phyloP scores from a whole-genome alignment of 2,888 invertebrate species.

The Campoplex nolae region DNA sequence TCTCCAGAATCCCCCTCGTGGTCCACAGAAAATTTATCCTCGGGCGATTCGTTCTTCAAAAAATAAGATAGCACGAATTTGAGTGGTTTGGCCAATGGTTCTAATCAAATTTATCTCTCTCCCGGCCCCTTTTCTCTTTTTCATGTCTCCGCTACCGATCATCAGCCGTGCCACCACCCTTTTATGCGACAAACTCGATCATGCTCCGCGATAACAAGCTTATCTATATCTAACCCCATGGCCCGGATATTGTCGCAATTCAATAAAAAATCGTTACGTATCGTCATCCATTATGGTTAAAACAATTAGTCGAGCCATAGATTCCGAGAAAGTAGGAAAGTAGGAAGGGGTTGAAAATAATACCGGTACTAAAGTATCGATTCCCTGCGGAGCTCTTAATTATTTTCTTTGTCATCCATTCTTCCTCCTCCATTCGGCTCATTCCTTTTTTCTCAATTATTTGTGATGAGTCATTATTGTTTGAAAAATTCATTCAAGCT shows the following conservation, averaged over 20 bases:
- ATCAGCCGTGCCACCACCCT: slow-evolving; percentile 43
- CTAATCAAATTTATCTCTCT: slow-evolving; percentile 75
- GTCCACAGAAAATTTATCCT: slow-evolving; percentile 62
- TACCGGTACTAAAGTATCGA: slow-evolving; percentile 36
- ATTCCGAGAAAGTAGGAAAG: neutral
- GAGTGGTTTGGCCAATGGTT: slow-evolving; percentile 76
- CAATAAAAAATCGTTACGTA: slow-evolving; percentile 72
- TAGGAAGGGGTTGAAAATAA: slow-evolving; percentile 52
- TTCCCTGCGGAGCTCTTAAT: slow-evolving; percentile 57
- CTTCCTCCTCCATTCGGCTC: neutral
- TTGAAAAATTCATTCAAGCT: neutral
- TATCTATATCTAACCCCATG: slow-evolving; percentile 72
- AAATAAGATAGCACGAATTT: slow-evolving; percentile 66
- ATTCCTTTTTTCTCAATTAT: neutral
- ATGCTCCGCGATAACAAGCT: slow-evolving; percentile 78
- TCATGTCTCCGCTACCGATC: slow-evolving; percentile 42
- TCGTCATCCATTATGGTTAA: slow-evolving; percentile 73
- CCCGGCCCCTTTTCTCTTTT: slow-evolving; percentile 54
- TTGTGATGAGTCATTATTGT: neutral
- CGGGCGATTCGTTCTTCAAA: slow-evolving; percentile 44
- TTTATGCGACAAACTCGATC: slow-evolving; percentile 74
- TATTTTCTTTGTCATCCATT: slow-evolving; percentile 42
- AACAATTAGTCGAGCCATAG: slow-evolving; percentile 73
- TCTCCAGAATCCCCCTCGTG: slow-evolving; percentile 58
- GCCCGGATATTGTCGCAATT: slow-evolving; percentile 77